Evolutionary conservation across 1,140 invertebrate species (phyloP).

Genomic region (Ridgeia piscesae): DNA sequence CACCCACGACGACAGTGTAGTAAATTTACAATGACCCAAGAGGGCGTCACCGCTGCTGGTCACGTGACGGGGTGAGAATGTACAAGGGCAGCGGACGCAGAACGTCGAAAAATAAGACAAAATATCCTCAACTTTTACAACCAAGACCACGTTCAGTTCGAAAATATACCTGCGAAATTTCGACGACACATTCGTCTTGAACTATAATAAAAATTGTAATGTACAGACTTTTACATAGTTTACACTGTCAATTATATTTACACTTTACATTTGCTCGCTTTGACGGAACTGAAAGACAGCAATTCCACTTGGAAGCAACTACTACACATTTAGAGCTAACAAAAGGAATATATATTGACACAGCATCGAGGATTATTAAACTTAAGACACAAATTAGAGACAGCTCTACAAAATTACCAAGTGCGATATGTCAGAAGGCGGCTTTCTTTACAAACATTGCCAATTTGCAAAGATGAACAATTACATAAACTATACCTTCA

Average conservation of each 20-base stretch:
- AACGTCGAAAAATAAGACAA: conserved; percentile 1
- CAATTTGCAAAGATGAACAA: background rate
- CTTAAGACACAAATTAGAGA: background rate
- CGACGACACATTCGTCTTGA: background rate
- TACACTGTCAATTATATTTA: conserved; percentile 1
- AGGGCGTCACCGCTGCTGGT: background rate
- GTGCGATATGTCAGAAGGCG: conserved; percentile 3
- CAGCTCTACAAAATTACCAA: background rate
- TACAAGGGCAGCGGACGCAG: background rate
- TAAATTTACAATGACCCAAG: background rate
- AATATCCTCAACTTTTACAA: background rate
- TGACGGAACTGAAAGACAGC: background rate
- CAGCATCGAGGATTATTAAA: background rate
- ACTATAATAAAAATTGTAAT: conserved; percentile 7
- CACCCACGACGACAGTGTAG: background rate
- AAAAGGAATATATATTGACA: background rate
- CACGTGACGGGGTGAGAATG: background rate
- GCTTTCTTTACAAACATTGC: background rate
- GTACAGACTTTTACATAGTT: conserved; percentile 6
- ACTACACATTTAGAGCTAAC: background rate
- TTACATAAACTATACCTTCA: background rate
- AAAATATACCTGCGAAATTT: background rate
- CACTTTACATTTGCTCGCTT: background rate
- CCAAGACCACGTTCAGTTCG: background rate
- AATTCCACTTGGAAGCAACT: background rate